Conservation (phyloP, 2,888 invertebrate species). For the Macaria liturata region DNA sequence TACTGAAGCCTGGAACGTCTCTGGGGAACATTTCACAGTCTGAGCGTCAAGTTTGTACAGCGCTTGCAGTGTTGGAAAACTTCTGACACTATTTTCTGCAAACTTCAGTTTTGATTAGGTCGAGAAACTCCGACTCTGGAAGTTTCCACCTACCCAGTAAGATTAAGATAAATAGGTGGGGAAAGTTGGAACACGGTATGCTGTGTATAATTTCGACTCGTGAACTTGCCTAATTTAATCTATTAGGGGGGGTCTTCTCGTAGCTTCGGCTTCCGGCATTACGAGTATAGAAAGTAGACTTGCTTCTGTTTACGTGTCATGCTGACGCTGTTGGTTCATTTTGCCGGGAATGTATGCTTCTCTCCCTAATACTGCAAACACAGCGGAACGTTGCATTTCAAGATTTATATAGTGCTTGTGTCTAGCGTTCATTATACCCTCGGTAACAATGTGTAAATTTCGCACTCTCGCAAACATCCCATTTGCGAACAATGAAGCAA, state of each 20-base stretch:
- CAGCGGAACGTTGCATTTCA: neutral
- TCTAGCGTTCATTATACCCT: neutral
- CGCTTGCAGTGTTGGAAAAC: constrained; percentile 52
- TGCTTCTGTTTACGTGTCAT: constrained; percentile 8
- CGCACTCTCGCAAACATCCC: neutral
- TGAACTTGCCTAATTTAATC: constrained; percentile 14
- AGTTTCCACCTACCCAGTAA: constrained; percentile 41
- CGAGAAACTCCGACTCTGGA: constrained; percentile 49
- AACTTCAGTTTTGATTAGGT: constrained; percentile 71
- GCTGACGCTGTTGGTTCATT: neutral
- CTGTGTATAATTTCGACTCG: constrained; percentile 20
- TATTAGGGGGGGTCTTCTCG: constrained; percentile 10
- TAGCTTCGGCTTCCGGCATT: constrained; percentile 13
- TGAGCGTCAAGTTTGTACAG: constrained; percentile 47
- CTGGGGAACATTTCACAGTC: constrained; percentile 45
- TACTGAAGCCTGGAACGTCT: constrained; percentile 37
- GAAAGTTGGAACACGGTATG: constrained; percentile 19
- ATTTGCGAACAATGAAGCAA: constrained; percentile 15
- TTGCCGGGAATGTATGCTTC: neutral
- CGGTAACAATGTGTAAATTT: too few species aligned
- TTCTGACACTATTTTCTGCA: constrained; percentile 67
- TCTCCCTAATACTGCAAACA: neutral
- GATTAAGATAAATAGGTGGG: constrained; percentile 44
- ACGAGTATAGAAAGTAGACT: constrained; percentile 8
- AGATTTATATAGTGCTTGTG: constrained; percentile 5